A percentile compares a stretch with the other conserved stretches of the same genome.
phyloP scores from a whole-genome alignment of 2,797 vertebrate genomes.

The Gallinago nigripennis region DNA sequence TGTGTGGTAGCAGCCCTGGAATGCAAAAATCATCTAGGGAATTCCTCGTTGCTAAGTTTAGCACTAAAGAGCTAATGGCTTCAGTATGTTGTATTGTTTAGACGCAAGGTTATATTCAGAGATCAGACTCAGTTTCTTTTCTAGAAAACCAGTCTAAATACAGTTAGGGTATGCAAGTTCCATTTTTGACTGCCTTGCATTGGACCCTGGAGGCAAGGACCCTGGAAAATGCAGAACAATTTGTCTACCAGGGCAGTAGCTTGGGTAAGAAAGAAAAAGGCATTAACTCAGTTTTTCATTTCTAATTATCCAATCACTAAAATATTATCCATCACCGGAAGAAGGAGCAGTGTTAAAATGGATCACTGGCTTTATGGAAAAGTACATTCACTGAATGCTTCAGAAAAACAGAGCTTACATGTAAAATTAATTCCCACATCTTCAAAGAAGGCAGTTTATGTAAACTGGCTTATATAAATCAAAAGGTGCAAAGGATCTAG shows the following conservation, averaged over 20 bases:
- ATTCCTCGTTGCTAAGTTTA: slow-evolving; percentile 55
- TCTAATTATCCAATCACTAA: not conserved
- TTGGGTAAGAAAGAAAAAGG: not conserved
- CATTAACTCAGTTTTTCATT: not conserved
- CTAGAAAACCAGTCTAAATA: not conserved
- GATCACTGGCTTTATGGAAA: not conserved
- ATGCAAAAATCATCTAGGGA: slow-evolving; percentile 66
- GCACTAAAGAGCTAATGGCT: slow-evolving; percentile 51
- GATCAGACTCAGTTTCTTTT: not conserved
- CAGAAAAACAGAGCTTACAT: not conserved
- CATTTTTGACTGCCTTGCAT: not conserved
- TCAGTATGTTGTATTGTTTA: slow-evolving; percentile 21
- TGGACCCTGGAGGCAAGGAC: not conserved
- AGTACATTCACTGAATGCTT: not conserved
- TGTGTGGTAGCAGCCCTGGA: slow-evolving; percentile 56
- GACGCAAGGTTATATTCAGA: not conserved
- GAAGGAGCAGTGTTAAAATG: not conserved
- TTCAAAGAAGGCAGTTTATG: not conserved
- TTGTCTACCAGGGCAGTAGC: not conserved
- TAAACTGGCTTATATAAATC: not conserved
- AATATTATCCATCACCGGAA: not conserved
- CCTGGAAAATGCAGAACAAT: not conserved
- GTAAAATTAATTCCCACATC: not conserved
- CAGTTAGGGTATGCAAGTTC: not conserved
- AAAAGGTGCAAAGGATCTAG: not conserved